phyloP scores from a whole-genome alignment of 2,113 vertebrate genomes.

The Falco punctatus region DNA sequence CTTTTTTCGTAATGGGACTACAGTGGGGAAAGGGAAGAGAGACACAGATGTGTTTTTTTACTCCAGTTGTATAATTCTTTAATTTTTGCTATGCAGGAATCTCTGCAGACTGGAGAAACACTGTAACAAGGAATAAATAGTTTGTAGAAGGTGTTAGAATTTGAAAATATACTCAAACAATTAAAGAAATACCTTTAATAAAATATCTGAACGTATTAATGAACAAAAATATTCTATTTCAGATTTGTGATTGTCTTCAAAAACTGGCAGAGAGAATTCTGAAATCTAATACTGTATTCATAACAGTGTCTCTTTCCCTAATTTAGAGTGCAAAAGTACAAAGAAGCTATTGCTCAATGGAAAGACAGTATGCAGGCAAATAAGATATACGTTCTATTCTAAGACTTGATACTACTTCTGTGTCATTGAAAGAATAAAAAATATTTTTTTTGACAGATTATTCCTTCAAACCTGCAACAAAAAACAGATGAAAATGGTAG shows the following conservation, averaged over 20 bases:
- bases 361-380: neutral
- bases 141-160: neutral
- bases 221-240: neutral
- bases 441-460: slow-evolving; percentile 63
- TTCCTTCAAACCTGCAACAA: slow-evolving; percentile 69
- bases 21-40: neutral
- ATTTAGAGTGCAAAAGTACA: neutral
- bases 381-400: neutral
- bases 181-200: neutral
- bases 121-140: neutral
- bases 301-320: neutral
- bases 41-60: neutral
- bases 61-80: neutral
- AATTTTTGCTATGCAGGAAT: neutral
- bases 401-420: neutral
- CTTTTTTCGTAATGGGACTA: neutral
- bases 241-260: neutral
- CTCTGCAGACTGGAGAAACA: neutral
- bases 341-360: neutral
- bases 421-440: neutral
- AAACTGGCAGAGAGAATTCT: neutral
- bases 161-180: neutral
- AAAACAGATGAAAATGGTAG: slow-evolving; percentile 84
- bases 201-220: neutral
- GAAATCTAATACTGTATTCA: neutral